Percentiles rank a stretch among this genome's conserved stretches.
These are phyloP conservation scores for Drosophila orosa DNA, from an alignment of 1,140 invertebrate genomes.

Conservation along the genomic window DNA sequence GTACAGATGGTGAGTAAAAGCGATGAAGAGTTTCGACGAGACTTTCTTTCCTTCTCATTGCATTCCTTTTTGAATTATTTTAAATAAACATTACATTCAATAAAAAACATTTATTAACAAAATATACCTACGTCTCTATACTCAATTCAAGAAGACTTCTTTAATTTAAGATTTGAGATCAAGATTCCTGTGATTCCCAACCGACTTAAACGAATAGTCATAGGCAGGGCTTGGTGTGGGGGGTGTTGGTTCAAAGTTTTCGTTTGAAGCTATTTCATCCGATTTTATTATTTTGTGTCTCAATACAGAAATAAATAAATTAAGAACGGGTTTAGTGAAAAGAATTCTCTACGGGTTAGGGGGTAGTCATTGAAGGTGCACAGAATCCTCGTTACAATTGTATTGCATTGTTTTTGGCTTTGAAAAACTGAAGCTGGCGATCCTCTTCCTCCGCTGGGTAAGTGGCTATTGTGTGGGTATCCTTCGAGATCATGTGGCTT, in stretches of 20 bases:
- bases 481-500: neutral
- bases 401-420: neutral
- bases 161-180: neutral
- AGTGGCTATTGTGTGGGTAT: slow-evolving; percentile 1
- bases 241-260: neutral
- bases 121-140: neutral
- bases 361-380: neutral
- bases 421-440: neutral
- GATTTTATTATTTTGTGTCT: neutral
- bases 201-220: neutral
- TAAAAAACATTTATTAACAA: neutral
- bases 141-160: neutral
- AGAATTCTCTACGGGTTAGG: neutral
- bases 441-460: neutral
- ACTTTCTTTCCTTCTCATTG: too few relatives aligned
- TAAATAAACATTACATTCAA: neutral
- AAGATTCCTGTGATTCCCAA: neutral
- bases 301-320: slow-evolving; percentile 7
- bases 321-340: neutral
- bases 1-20: too few relatives aligned
- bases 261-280: slow-evolving; percentile 1
- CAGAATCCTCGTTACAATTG: neutral
- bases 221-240: neutral
- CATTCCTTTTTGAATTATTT: neutral
- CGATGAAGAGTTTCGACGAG: neutral